Base-by-base conservation (phyloP, 1,140 invertebrate genomes). In the Drosophila rhopaloa region DNA sequence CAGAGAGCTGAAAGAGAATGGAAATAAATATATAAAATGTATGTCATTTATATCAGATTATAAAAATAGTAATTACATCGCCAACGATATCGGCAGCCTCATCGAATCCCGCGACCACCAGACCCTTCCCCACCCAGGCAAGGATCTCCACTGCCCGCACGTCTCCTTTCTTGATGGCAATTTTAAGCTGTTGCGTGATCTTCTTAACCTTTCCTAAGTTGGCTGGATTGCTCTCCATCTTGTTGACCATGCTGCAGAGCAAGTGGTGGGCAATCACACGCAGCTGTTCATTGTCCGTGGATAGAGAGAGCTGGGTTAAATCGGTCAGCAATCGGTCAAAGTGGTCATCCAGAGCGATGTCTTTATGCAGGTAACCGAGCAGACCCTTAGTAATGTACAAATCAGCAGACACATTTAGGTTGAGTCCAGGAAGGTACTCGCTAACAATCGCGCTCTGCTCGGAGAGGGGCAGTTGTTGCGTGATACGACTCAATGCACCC, bases 201-300 rank as follows among this genome's bases (percentile, higher is more conserved):
- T 75, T 77, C 14, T 68, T 77, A 1, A 92, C 51, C 35, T 81
- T 77, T 1, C 47, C 35, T 2, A 65, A 66, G 47, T 92, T 91
- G 9, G 54, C 44, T 6, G 72, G 51, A 5, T 55, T 81, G 10
- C 74, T 57, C 10, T 91, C 83, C 57, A 81, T 83, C 56, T 90
- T 92, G 37, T 92, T 92, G 16, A 92, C 85, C 63, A 92, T 51
- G 41, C 90, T 92, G 41, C 92, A 92, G 10, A 92, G 62, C 59
- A 92, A 62, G 19, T 85, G 88, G 71, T 91, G 84, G 7, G 86
- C 77, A 14, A 88, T 81, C 6, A 43, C 46, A 8, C 89, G 82
- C 38, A 91, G 19, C 35, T 84, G 62, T 41, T 91, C 83, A 13
- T 92, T 76, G 11, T 91, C 76, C 0, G 70, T 57, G 11, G 2